phyloP scores from a whole-genome alignment of 2,797 vertebrate genomes.

The Myripristis murdjan region DNA sequence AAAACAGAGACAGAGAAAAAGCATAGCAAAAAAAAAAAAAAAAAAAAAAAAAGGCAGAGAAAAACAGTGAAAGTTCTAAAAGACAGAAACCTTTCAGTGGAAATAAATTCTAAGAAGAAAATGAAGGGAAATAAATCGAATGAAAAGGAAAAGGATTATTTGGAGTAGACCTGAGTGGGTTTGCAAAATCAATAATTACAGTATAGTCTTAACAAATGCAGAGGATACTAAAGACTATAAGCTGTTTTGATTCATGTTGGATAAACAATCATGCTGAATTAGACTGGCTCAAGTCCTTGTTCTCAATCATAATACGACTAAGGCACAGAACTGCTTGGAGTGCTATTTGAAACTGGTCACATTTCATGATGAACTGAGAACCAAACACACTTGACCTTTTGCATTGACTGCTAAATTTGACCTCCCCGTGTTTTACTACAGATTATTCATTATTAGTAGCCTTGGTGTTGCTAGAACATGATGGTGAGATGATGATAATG shows the following conservation, averaged over 20 bases:
- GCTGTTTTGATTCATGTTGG: slow-evolving; percentile 41
- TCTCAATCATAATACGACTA: slow-evolving; percentile 24
- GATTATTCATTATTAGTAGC: slow-evolving; percentile 40
- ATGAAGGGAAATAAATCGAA: slow-evolving; percentile 50
- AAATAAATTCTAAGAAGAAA: slow-evolving; percentile 74
- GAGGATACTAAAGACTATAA: slow-evolving; percentile 18
- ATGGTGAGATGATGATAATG: background rate
- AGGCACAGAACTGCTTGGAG: slow-evolving; percentile 31
- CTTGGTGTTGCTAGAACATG: slow-evolving; percentile 29
- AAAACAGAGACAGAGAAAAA: slow-evolving; percentile 65
- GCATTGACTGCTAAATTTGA: slow-evolving; percentile 48
- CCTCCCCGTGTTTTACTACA: slow-evolving; percentile 40
- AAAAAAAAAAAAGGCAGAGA: slow-evolving; percentile 24
- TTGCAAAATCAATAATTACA: slow-evolving; percentile 54
- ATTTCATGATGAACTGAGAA: slow-evolving; percentile 31
- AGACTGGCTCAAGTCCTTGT: slow-evolving; percentile 22
- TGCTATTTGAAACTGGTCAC: slow-evolving; percentile 18
- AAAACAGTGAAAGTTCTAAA: slow-evolving; percentile 65
- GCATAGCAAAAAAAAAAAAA: slow-evolving; percentile 58
- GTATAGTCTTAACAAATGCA: slow-evolving; percentile 42
- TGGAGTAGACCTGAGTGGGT: slow-evolving; percentile 44
- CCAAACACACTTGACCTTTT: slow-evolving; percentile 53
- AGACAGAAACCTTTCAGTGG: slow-evolving; percentile 74
- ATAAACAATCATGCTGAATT: slow-evolving; percentile 46
- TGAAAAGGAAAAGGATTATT: slow-evolving; percentile 54